Percentiles rank a stretch among this genome's conserved stretches.
phyloP scores from a whole-genome alignment of 2,797 vertebrate genomes.

The Phrynocephalus guinanensis region DNA sequence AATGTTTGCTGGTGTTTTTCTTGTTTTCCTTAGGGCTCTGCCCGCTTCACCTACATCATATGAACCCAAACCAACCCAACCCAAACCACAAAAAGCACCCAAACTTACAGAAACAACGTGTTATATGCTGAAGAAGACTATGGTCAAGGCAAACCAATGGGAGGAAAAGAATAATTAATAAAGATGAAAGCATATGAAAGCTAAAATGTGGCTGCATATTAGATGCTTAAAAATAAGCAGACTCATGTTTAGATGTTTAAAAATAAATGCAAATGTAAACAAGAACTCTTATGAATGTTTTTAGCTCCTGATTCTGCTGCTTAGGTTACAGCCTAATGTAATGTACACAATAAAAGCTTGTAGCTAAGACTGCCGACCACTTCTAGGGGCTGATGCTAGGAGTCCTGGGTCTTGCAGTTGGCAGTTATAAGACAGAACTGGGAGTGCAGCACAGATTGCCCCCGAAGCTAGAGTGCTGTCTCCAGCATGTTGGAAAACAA shows the following conservation, averaged over 20 bases:
- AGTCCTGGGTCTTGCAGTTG: not conserved
- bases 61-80: too few relatives aligned
- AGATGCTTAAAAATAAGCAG: constrained; percentile 10
- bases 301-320: constrained; percentile 38
- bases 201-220: constrained; percentile 35
- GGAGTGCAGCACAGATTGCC: not conserved
- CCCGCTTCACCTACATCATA: not conserved
- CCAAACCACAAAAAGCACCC: not conserved
- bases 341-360: constrained; percentile 44
- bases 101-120: not conserved
- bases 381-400: not conserved
- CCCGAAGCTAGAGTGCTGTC: not conserved
- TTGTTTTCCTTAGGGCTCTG: not conserved
- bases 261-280: constrained; percentile 60
- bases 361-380: not conserved
- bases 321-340: constrained; percentile 55
- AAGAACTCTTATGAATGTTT: constrained; percentile 16
- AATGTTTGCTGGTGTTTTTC: not conserved
- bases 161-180: constrained; percentile 43
- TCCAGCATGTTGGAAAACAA: not conserved
- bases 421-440: not conserved
- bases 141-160: not conserved
- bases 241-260: constrained; percentile 53
- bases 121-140: constrained; percentile 6
- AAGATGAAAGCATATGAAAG: constrained; percentile 30